Base-by-base conservation (phyloP, 2,797 vertebrate species). In the Tokudaia tokunoshimensis region DNA sequence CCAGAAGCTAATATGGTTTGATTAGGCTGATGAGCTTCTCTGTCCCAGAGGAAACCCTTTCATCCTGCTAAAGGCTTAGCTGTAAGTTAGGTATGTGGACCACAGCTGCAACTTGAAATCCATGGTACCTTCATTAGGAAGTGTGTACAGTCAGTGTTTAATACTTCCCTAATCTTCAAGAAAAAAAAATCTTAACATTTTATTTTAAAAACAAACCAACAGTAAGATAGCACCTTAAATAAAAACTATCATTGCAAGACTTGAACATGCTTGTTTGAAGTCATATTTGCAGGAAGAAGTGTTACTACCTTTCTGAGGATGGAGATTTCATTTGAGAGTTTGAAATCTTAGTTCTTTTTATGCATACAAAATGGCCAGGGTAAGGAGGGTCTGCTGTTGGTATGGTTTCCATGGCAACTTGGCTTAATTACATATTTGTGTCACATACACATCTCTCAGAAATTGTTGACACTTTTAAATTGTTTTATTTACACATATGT, bases 371-470 rank as follows among this genome's bases (percentile, higher is more conserved):
- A n/a, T 90, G 50, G 2, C 89, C 80, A 97, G 22, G 17, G 82
- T 92, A 85, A 55, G n/a, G 78, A 24, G 17, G 44, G 85, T 92
- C 15, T 92, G 44, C 84, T 76, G 14, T 94, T 74, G 26, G 24
- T 90, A 50, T 50, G 94, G 29, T 91, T 92, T 47, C 74, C 20
- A 59, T 61, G 79, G 67, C 31, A 91, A 89, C 59, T 55, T n/a
- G 6, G 92, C 93, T 94, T 20, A 95, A 95, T 94, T 94, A 86
- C 57, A 86, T 80, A 65, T 83, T 88, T 50, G 76, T 92, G 75
- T 9, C 44, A 79, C 57, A 29, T 89, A 13, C n/a, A 79, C 1
- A 20, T 83, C 86, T 94, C 74, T 97, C 85, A 96, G 79, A 92
- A 88, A 84, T 94, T 94, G 89, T 85, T 88, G 65, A 2, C 50